These are phyloP conservation scores for Valencia hispanica DNA, from an alignment of 2,797 vertebrate species.

Conservation along the genomic window DNA sequence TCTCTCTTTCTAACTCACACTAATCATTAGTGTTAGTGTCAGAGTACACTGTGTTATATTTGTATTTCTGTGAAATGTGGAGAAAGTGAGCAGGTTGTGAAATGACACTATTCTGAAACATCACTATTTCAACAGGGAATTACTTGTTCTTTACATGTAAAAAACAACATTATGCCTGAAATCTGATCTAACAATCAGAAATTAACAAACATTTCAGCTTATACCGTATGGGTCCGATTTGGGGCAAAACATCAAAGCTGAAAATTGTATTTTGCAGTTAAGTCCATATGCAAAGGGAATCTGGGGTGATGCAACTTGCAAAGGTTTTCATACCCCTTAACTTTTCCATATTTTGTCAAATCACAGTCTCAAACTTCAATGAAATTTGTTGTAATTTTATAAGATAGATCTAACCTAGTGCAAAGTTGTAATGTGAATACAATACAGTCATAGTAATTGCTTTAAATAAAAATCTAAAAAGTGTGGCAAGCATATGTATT, in stretches of 20 bases:
- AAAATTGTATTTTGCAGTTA: background rate
- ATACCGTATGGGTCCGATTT: background rate
- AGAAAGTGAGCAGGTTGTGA: background rate
- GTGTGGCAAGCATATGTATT: background rate
- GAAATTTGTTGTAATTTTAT: background rate
- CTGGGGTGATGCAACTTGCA: background rate
- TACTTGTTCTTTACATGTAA: background rate
- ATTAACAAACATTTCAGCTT: background rate
- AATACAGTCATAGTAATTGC: background rate
- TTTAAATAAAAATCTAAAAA: background rate
- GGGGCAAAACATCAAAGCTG: background rate
- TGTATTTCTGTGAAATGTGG: background rate
- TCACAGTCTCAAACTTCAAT: background rate
- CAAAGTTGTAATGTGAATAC: background rate
- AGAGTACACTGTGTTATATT: background rate
- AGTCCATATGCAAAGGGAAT: background rate
- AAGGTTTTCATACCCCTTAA: background rate
- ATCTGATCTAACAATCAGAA: background rate
- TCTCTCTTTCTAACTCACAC: background rate
- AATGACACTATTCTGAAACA: background rate
- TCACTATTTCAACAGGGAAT: background rate
- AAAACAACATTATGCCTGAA: background rate
- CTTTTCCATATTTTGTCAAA: background rate
- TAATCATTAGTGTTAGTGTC: slow-evolving; percentile 2
- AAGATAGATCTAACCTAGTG: background rate